phyloP scores from a whole-genome alignment of 30 jellyfish, hydroid and myxozoan species.

The Catostylus mosaicus region DNA sequence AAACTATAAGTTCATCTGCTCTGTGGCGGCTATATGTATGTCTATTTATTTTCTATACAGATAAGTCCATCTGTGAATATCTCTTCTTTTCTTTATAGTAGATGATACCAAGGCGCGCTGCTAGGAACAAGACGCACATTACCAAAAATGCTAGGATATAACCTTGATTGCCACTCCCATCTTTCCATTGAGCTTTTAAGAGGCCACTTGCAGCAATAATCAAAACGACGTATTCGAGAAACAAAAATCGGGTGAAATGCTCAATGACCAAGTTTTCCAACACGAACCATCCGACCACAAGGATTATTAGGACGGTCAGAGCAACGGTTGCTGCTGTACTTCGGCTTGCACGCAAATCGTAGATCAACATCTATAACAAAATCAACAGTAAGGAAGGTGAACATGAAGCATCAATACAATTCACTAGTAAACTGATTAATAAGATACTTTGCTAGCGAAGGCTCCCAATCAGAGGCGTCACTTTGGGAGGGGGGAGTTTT shows the following conservation, averaged over 20 bases:
- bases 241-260: constrained; percentile 18
- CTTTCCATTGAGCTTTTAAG: constrained; percentile 37
- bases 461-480: no score
- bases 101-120: constrained; percentile 24
- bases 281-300: constrained; percentile 43
- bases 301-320: constrained; percentile 13
- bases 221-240: constrained; percentile 23
- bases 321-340: constrained; percentile 26
- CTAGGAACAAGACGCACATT: constrained; percentile 9
- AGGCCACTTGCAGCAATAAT: constrained; percentile 30
- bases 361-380: constrained; percentile 18
- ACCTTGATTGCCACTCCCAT: constrained; percentile 22
- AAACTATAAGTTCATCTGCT: no score
- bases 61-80: background rate
- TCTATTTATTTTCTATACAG: background rate
- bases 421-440: no score
- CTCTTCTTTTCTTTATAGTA: constrained; percentile 14
- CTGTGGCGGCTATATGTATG: no score
- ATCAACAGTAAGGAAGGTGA: no score
- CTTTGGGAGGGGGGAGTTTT: no score
- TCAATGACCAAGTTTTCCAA: constrained; percentile 37
- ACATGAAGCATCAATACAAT: no score
- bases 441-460: no score
- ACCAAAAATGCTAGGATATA: constrained; percentile 19
- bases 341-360: constrained; percentile 18